phyloP scores from a whole-genome alignment of 2,797 vertebrate genomes.

The Epinephelus coioides region DNA sequence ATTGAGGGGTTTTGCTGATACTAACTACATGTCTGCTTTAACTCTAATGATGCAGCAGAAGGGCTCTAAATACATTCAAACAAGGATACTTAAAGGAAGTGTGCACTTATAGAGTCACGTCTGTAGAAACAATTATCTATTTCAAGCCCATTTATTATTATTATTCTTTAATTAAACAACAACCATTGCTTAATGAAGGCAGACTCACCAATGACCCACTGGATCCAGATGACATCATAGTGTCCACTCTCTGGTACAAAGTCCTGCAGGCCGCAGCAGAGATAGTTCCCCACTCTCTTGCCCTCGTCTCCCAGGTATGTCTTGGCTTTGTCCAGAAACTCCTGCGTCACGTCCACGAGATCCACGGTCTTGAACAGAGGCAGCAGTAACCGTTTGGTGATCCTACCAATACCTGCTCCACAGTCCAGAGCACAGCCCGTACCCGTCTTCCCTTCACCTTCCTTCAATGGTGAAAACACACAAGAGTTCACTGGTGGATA shows the following conservation, averaged over 20 bases:
- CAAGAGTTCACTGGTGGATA: too few relatives aligned
- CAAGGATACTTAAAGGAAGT: too few relatives aligned
- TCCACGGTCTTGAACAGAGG: conserved; percentile 95
- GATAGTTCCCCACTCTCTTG: conserved; percentile 91
- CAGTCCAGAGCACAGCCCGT: conserved; percentile 93
- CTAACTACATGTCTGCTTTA: background rate
- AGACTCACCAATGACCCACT: conserved; percentile 97
- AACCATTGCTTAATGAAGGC: background rate
- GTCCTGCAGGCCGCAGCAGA: conserved; percentile 94
- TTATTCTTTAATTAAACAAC: background rate
- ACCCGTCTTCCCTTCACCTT: conserved; percentile 89
- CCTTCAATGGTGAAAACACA: conserved; percentile 75
- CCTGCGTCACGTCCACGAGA: conserved; percentile 96
- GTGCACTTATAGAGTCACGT: too few relatives aligned
- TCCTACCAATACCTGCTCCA: conserved; percentile 94
- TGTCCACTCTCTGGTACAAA: conserved; percentile 89
- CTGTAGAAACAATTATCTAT: too few relatives aligned
- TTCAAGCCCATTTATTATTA: too few relatives aligned
- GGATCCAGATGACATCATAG: conserved; percentile 99
- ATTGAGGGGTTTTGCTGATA: background rate
- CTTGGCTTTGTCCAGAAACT: conserved; percentile 94
- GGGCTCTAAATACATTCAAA: too few relatives aligned
- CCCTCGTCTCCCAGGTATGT: conserved; percentile 92
- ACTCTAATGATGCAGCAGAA: background rate
- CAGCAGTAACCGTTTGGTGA: conserved; percentile 94